phyloP scores from a whole-genome alignment of 2,113 vertebrate species.

The Acrocephalus kingi region DNA sequence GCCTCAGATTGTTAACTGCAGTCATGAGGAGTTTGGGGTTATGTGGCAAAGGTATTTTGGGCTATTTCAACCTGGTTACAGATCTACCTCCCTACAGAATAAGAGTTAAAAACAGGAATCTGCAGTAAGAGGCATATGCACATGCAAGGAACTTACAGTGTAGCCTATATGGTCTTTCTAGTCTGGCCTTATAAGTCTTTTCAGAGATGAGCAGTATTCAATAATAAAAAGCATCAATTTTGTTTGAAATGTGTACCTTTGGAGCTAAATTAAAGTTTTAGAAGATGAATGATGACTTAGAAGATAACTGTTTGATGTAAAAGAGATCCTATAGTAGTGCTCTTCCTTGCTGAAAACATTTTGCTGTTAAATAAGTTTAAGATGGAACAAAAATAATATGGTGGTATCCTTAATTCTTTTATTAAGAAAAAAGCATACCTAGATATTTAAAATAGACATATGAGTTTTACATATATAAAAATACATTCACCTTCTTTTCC shows the following conservation, averaged over 20 bases:
- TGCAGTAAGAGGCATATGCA: not conserved
- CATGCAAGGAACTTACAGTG: not conserved
- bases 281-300: not conserved
- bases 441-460: not conserved
- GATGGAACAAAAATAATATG: not conserved
- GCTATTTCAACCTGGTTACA: not conserved
- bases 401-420: not conserved
- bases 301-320: not conserved
- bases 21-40: not conserved
- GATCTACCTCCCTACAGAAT: not conserved
- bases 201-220: not conserved
- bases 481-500: not conserved
- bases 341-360: not conserved
- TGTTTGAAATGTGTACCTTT: not conserved
- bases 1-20: not conserved
- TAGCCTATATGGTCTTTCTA: not conserved
- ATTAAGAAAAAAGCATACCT: not conserved
- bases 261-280: not conserved
- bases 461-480: not conserved
- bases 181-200: not conserved
- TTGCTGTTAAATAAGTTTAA: not conserved
- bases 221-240: not conserved
- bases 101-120: not conserved
- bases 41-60: not conserved
- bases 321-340: not conserved